Evolutionary conservation across 2,888 invertebrate genomes (phyloP).

Genomic region (Meta bourneti): DNA sequence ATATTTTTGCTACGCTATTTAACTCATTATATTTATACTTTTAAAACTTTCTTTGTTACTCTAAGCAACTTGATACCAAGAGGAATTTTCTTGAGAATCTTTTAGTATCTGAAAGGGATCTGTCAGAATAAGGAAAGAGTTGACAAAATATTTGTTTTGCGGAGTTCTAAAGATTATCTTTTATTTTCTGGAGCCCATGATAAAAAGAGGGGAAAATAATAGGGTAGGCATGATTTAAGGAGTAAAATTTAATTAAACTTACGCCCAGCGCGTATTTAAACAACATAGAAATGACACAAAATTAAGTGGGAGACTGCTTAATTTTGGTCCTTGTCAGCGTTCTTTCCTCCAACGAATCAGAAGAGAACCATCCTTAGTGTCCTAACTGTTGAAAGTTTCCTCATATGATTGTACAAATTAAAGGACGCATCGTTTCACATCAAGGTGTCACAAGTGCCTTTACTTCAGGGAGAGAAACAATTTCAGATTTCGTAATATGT

Average conservation of each 20-base stretch:
- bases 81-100: too few species aligned
- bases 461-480: background rate
- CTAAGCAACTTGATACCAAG: too few species aligned
- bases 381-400: too few species aligned
- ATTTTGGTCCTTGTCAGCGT: background rate
- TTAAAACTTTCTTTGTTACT: too few species aligned
- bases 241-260: background rate
- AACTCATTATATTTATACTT: too few species aligned
- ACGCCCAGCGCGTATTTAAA: background rate
- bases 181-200: background rate
- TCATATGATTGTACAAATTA: background rate
- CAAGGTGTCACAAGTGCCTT: background rate
- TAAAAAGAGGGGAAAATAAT: background rate
- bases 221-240: background rate
- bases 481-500: background rate
- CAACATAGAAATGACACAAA: background rate
- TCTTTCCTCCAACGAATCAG: background rate
- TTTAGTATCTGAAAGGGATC: too few species aligned
- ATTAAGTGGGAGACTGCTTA: background rate
- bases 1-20: too few species aligned
- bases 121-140: too few species aligned
- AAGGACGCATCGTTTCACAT: background rate
- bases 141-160: too few species aligned
- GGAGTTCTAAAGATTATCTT: too few species aligned
- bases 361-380: background rate